These are phyloP conservation scores for Ips nitidus DNA, from an alignment of 1,140 invertebrate genomes.

Conservation along the genomic window DNA sequence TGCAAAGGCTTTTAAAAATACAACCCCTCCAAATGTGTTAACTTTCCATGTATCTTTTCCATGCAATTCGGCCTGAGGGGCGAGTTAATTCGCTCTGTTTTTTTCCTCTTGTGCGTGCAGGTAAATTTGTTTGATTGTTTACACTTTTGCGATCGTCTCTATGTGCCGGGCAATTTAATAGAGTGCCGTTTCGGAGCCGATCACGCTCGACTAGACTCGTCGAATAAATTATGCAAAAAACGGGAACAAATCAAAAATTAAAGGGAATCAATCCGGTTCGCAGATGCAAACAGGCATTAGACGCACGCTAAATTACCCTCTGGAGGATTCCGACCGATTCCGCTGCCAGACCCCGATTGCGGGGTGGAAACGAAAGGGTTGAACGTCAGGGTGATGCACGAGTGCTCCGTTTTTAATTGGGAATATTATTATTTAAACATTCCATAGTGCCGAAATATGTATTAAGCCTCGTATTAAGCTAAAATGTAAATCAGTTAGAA, in stretches of 20 bases:
- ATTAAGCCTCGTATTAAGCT: no score
- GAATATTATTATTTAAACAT: constrained; percentile 15
- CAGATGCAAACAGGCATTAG: constrained; percentile 33
- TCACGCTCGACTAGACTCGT: constrained; percentile 20
- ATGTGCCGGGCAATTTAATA: no score
- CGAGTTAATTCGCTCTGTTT: constrained; percentile 8
- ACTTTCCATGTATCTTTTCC: background rate
- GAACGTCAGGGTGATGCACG: constrained; percentile 11
- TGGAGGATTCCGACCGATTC: constrained; percentile 26
- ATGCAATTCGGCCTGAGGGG: no score
- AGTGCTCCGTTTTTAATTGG: constrained; percentile 30
- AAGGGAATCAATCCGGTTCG: constrained; percentile 31
- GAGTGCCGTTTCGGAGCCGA: background rate
- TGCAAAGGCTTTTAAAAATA: constrained; percentile 24
- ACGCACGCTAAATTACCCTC: constrained; percentile 36
- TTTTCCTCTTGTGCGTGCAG: background rate
- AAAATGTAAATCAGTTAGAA: no score
- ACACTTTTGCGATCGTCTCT: no score
- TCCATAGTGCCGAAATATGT: no score
- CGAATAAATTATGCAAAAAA: constrained; percentile 31
- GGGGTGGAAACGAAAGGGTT: constrained; percentile 28
- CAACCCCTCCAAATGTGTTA: constrained; percentile 18
- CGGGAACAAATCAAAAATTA: constrained; percentile 29
- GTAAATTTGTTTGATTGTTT: no score
- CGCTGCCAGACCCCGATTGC: background rate